These are phyloP conservation scores for Phrynocephalus vlangalii DNA, from an alignment of 2,797 vertebrate species.

Conservation along the genomic window DNA sequence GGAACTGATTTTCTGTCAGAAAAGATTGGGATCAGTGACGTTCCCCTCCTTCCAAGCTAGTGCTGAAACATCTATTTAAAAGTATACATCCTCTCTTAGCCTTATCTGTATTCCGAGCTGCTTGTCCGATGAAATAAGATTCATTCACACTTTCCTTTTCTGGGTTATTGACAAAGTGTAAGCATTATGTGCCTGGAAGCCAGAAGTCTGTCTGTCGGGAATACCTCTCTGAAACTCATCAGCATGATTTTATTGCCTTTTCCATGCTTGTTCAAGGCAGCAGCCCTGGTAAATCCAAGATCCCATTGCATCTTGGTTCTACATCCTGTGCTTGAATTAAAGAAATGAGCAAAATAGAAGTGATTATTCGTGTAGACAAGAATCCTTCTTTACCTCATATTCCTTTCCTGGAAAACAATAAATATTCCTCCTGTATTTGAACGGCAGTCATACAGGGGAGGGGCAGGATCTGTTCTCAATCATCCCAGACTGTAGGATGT, in stretches of 20 bases:
- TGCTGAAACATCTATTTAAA: slow-evolving; percentile 87
- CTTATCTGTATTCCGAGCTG: slow-evolving; percentile 86
- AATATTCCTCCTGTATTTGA: too few species aligned
- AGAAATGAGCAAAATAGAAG: background rate
- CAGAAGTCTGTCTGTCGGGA: slow-evolving; percentile 82
- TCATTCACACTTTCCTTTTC: slow-evolving; percentile 82
- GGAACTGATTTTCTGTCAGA: slow-evolving; percentile 92
- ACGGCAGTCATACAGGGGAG: too few species aligned
- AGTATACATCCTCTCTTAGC: slow-evolving; percentile 86
- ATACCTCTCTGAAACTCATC: slow-evolving; percentile 77
- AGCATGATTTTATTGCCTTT: slow-evolving; percentile 76
- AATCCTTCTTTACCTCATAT: too few species aligned
- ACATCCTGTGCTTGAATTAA: slow-evolving; percentile 54
- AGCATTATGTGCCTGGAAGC: slow-evolving; percentile 84
- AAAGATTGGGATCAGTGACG: slow-evolving; percentile 87
- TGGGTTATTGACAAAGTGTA: slow-evolving; percentile 87
- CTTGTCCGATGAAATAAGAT: slow-evolving; percentile 91
- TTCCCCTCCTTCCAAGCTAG: slow-evolving; percentile 80
- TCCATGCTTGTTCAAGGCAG: slow-evolving; percentile 67
- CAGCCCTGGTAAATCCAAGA: slow-evolving; percentile 66
- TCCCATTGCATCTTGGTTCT: slow-evolving; percentile 45
- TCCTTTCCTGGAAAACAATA: too few species aligned
- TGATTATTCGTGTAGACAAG: too few species aligned
- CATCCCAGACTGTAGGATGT: too few species aligned
- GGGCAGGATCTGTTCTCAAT: too few species aligned